Percentiles rank a stretch among this genome's conserved stretches.
Conservation (phyloP, 2,113 vertebrate genomes). For the Alosa alosa region DNA sequence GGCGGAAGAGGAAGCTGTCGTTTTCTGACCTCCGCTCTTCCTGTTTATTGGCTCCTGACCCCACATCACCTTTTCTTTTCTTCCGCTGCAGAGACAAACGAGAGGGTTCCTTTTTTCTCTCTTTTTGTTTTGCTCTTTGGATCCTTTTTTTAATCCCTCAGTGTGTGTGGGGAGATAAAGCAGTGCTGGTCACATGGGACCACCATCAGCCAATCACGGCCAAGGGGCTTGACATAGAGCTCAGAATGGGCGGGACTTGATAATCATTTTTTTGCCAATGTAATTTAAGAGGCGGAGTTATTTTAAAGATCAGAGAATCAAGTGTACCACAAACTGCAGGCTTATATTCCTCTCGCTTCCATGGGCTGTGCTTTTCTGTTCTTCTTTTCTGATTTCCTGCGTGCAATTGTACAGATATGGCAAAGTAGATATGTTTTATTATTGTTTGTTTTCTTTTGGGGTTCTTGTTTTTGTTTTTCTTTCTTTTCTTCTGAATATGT, state of each 20-base stretch:
- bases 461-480: conserved; percentile 67
- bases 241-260: conserved; percentile 71
- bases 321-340: conserved; percentile 64
- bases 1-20: too few relatives aligned
- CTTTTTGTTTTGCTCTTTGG: neutral
- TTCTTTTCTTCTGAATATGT: conserved; percentile 61
- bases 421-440: conserved; percentile 83
- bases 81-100: neutral
- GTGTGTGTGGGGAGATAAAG: neutral
- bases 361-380: conserved; percentile 22
- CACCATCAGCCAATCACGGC: neutral
- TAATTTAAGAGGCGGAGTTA: conserved; percentile 67
- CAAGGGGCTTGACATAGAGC: conserved; percentile 43
- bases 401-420: conserved; percentile 81
- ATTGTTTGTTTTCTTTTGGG: conserved; percentile 62
- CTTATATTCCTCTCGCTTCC: conserved; percentile 77
- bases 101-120: neutral
- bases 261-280: conserved; percentile 68
- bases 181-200: conserved; percentile 1
- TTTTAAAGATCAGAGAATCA: conserved; percentile 57
- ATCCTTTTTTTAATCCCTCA: neutral
- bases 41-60: neutral
- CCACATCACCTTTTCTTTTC: neutral
- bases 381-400: conserved; percentile 59
- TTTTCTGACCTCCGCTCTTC: neutral